Evolutionary conservation across 2,888 invertebrate species (phyloP).

Genomic region (Laspeyria flexula): DNA sequence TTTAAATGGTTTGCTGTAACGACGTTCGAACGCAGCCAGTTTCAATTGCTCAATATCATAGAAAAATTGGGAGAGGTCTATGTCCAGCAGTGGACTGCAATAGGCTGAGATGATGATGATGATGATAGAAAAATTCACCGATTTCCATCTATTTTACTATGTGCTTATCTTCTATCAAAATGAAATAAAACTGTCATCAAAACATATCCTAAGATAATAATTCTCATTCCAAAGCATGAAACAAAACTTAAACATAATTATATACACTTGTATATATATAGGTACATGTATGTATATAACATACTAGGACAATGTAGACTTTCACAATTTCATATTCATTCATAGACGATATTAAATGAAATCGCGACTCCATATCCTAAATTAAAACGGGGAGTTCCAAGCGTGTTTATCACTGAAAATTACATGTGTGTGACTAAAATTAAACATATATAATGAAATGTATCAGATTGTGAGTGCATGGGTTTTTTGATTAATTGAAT

Average conservation of each 20-base stretch:
- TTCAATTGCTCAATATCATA: too few relatives aligned
- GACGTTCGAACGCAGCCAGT: too few relatives aligned
- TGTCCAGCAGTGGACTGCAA: too few relatives aligned
- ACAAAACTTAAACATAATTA: slow-evolving; percentile 15
- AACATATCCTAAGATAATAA: too few relatives aligned
- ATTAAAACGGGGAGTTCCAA: slow-evolving; percentile 34
- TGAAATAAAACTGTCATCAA: too few relatives aligned
- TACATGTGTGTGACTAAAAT: slow-evolving; percentile 12
- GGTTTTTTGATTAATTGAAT: neutral
- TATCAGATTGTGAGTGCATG: neutral
- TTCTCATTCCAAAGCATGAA: slow-evolving; percentile 20
- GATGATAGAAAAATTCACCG: too few relatives aligned
- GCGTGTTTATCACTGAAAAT: slow-evolving; percentile 5
- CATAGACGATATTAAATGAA: slow-evolving; percentile 40
- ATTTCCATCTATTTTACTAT: too few relatives aligned
- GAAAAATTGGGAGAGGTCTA: too few relatives aligned
- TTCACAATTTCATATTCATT: slow-evolving; percentile 33
- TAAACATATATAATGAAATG: slow-evolving; percentile 13
- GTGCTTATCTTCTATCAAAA: too few relatives aligned
- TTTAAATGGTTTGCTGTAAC: too few relatives aligned
- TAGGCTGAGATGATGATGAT: too few relatives aligned
- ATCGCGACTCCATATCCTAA: slow-evolving; percentile 34
- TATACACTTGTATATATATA: neutral
- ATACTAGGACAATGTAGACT: slow-evolving; percentile 23
- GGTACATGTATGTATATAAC: neutral